Conservation (phyloP, 2,113 vertebrate genomes). For the Equus przewalskii region DNA sequence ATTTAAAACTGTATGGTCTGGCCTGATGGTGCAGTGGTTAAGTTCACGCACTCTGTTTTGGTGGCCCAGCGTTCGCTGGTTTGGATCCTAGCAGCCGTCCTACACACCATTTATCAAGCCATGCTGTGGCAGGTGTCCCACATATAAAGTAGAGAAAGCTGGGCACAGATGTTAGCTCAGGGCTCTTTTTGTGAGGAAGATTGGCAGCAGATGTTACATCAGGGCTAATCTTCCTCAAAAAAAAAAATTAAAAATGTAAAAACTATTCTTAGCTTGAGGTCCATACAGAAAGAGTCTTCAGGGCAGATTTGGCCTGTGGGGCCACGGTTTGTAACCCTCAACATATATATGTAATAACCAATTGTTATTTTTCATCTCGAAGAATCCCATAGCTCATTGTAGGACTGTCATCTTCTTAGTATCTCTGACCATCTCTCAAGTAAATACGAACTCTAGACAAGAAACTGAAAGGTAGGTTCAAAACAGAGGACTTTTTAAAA, state of each 20-base stretch:
- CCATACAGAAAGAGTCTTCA: background rate
- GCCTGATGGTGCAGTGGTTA: too few species aligned
- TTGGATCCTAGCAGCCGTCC: too few species aligned
- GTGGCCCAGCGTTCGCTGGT: too few species aligned
- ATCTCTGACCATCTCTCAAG: background rate
- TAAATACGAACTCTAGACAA: background rate
- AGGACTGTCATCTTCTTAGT: background rate
- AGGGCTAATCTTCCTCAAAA: too few species aligned
- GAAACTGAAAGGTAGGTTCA: conserved; percentile 42
- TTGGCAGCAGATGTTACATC: too few species aligned
- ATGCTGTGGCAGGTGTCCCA: too few species aligned
- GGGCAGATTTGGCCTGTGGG: background rate
- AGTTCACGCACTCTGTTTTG: too few species aligned
- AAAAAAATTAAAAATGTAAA: background rate
- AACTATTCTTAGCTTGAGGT: background rate
- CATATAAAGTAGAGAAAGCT: too few species aligned
- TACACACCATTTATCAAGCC: too few species aligned
- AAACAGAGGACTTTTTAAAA: background rate
- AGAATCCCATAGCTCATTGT: background rate
- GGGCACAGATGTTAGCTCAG: too few species aligned
- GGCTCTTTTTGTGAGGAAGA: too few species aligned
- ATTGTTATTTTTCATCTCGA: background rate
- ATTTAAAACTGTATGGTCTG: background rate
- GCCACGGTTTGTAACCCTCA: background rate
- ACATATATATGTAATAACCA: background rate